Evolutionary conservation across 2,113 vertebrate species (phyloP).

Genomic region (Albula goreensis): DNA sequence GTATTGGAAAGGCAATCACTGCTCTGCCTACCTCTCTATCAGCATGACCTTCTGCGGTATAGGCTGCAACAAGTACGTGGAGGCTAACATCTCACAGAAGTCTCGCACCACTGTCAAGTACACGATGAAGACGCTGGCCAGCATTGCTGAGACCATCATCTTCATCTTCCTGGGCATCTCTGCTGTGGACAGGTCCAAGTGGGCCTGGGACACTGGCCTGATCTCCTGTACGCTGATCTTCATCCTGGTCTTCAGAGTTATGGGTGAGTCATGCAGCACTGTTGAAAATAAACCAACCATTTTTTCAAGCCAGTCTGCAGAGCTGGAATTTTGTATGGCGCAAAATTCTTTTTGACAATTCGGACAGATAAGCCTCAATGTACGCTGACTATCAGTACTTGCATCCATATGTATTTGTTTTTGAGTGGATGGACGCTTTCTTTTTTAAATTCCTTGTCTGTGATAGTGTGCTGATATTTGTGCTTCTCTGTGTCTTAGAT

Average conservation of each 20-base stretch:
- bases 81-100: conserved; percentile 97
- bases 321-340: too few species aligned
- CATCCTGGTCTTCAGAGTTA: conserved; percentile 90
- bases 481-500: too few species aligned
- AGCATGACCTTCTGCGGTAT: conserved; percentile 95
- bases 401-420: too few species aligned
- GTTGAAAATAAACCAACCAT: too few species aligned
- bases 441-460: too few species aligned
- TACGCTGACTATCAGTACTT: too few species aligned
- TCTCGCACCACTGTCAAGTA: conserved; percentile 95
- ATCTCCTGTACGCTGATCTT: conserved; percentile 90
- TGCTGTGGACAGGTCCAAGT: conserved; percentile 91
- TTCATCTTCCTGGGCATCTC: conserved; percentile 97
- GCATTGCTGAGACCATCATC: conserved; percentile 94
- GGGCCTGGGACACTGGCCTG: conserved; percentile 94
- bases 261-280: conserved; percentile 70
- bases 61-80: conserved; percentile 95
- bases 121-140: conserved; percentile 96
- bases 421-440: too few species aligned
- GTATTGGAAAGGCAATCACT: too few species aligned
- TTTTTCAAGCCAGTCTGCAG: too few species aligned
- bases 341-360: too few species aligned
- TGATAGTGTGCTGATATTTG: too few species aligned
- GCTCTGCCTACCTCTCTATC: not conserved
- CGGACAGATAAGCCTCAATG: too few species aligned